Base-by-base conservation (phyloP, 2,888 invertebrate genomes). In the Drosophila heteroneura region DNA sequence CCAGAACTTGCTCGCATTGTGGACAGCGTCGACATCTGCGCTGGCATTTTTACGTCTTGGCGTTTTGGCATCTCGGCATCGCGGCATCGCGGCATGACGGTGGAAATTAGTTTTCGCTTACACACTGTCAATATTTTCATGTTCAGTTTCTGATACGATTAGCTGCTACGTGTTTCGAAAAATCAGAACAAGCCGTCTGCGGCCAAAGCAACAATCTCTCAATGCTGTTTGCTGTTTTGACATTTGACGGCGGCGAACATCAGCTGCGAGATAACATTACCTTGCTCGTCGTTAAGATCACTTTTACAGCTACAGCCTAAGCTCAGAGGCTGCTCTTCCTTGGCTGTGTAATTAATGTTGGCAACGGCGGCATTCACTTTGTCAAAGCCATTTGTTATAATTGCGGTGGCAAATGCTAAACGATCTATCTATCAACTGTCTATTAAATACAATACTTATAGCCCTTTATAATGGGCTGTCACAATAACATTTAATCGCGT, bases 241-340 rank as follows among this genome's bases (percentile, higher is more conserved):
- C 84, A 85, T 85, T 85, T 85, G 77, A 57, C 60, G 81, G 53
- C 66, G 68, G 53, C 67, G 59, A 70, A 59, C 66, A 66, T 47
- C 62, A 74, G 65, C 41, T 52, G 32, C 51, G 37, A 66, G 56
- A 49, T 54, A 58, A 58, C 61, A 60, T 89, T 79, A 79, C 89
- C 89, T 86, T 89, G 84, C 89, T 85, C 82, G 68, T 73, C 65
- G 81, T 35, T 74, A 69, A 69, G 81, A 81, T 79, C 82, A 82
- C 86, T 84, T 67, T 72, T 70, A 70, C 75, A 64, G 63, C 54
- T 44, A 30, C 44, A 69, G 56, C 16, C 32, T 16, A 10, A 16
- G 58, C 41, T 26, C 70, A 72, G 54, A 60, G 52, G 57, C 22
- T 47, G 41, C 37, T 63, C 67, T 66, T 65, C 58, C 52, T 66